Evolutionary conservation across 2,797 vertebrate genomes (phyloP).

Genomic region (Lindbergichthys nudifrons): DNA sequence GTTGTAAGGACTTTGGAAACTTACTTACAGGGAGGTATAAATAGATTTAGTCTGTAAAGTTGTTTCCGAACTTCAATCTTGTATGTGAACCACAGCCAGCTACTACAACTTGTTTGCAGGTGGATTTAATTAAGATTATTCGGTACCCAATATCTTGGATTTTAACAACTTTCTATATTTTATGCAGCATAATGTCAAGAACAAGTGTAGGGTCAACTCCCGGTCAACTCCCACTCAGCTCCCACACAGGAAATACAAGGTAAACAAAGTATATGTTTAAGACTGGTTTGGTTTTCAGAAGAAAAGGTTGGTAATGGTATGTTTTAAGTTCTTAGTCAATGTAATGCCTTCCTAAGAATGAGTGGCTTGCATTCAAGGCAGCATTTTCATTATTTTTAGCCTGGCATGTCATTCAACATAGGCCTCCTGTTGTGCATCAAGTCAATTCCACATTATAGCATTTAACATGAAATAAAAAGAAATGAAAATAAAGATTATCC

Average conservation of each 20-base stretch:
- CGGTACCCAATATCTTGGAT: not conserved
- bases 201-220: not conserved
- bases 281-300: no score
- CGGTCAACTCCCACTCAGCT: not conserved
- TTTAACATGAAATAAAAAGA: slow-evolving; percentile 26
- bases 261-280: not conserved
- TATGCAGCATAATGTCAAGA: not conserved
- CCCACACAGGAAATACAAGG: no score
- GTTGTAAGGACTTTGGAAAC: no score
- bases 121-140: no score
- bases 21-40: not conserved
- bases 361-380: not conserved
- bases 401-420: not conserved
- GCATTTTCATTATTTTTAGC: not conserved
- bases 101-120: not conserved
- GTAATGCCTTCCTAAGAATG: not conserved
- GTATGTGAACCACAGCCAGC: not conserved
- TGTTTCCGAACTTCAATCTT: not conserved
- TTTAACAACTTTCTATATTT: not conserved
- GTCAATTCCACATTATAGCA: slow-evolving; percentile 5
- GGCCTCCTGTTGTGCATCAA: not conserved
- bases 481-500: slow-evolving; percentile 23
- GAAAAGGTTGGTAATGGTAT: not conserved
- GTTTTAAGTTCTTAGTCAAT: not conserved
- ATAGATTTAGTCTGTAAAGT: not conserved